Conservation (phyloP, 2,888 invertebrate species). For the Heliconius hortense region DNA sequence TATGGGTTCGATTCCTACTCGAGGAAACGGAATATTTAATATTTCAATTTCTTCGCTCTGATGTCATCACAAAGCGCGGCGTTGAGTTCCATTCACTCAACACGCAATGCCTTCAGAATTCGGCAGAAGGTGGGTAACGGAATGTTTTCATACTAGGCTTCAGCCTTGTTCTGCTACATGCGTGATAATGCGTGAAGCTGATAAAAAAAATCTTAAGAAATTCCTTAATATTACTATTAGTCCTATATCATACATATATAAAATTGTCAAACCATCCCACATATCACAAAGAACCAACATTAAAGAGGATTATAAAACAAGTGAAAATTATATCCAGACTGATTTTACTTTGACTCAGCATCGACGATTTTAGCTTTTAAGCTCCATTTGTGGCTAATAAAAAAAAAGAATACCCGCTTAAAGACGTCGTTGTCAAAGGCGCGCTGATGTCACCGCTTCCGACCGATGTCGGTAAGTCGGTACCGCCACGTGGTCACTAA, state of each 20-base stretch:
- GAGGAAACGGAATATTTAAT: too few relatives aligned
- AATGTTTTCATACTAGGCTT: not conserved
- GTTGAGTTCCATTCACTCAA: too few relatives aligned
- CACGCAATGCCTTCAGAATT: too few relatives aligned
- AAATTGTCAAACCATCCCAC: not conserved
- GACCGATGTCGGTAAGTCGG: conserved; percentile 7
- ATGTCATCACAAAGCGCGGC: too few relatives aligned
- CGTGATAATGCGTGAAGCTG: not conserved
- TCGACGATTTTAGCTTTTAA: not conserved
- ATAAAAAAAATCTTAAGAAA: not conserved
- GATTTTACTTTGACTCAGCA: conserved; percentile 1
- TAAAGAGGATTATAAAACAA: conserved; percentile 13
- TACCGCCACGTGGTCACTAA: conserved; percentile 23
- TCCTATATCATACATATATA: not conserved
- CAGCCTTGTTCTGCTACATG: too few relatives aligned
- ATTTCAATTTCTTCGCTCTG: too few relatives aligned
- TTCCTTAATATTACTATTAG: not conserved
- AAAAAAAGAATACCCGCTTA: conserved; percentile 17
- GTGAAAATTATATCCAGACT: conserved; percentile 11
- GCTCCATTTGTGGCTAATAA: conserved; percentile 14
- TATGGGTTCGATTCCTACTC: too few relatives aligned
- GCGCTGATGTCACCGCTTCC: conserved; percentile 35
- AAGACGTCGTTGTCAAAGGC: conserved; percentile 16
- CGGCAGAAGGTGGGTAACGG: too few relatives aligned
- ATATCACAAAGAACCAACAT: not conserved